Percentiles rank a stretch among this genome's conserved stretches.
phyloP scores from a whole-genome alignment of 2,113 vertebrate species.

The Candoia aspera region DNA sequence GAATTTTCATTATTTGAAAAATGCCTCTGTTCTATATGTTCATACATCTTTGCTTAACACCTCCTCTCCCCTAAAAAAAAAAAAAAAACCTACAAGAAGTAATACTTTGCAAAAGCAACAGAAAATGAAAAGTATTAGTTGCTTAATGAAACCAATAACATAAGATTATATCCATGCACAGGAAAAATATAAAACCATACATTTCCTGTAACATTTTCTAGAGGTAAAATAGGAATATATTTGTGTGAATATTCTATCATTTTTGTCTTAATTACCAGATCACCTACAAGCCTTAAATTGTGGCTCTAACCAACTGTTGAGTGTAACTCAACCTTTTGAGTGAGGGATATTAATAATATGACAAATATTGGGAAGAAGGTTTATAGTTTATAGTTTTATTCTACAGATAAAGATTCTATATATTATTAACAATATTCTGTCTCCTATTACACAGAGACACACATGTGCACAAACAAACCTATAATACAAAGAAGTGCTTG shows the following conservation, averaged over 20 bases:
- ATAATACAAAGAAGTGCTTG: not conserved
- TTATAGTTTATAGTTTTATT: not conserved
- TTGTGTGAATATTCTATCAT: not conserved
- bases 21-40: constrained; percentile 38
- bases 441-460: not conserved
- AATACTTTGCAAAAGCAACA: constrained; percentile 40
- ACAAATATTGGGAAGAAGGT: not conserved
- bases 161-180: not conserved
- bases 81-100: constrained; percentile 5
- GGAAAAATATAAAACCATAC: not conserved
- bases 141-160: constrained; percentile 8
- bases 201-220: not conserved
- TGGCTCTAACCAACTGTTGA: too few species aligned
- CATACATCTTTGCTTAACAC: constrained; percentile 26
- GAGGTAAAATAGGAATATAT: not conserved
- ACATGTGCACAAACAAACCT: not conserved
- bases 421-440: not conserved
- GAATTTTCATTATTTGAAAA: constrained; percentile 43
- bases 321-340: not conserved
- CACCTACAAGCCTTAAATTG: not conserved
- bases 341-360: too few species aligned
- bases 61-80: not conserved
- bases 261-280: not conserved
- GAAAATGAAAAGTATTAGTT: constrained; percentile 20
- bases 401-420: not conserved